Evolutionary conservation across 2,797 vertebrate genomes (phyloP).

Genomic region (Thaleichthys pacificus): DNA sequence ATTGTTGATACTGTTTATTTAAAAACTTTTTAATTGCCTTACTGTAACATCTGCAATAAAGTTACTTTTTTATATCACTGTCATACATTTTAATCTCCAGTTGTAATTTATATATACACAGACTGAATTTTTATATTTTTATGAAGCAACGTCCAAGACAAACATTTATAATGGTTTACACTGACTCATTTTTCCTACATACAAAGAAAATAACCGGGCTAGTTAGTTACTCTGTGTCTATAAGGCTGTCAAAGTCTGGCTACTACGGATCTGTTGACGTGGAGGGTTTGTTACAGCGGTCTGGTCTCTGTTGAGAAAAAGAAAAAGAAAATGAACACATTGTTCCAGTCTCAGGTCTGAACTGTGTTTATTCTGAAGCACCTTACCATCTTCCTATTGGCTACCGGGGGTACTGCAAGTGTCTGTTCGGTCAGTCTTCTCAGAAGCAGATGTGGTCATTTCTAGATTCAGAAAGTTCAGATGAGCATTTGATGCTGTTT

Average conservation of each 20-base stretch:
- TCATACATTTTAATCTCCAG: not conserved
- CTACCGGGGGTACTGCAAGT: conserved; percentile 27
- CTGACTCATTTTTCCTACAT: too few species aligned
- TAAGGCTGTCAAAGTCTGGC: conserved; percentile 20
- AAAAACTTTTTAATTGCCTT: not conserved
- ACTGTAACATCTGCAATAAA: not conserved
- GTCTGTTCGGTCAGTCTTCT: conserved; percentile 32
- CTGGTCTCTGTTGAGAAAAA: conserved; percentile 45
- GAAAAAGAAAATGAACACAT: conserved; percentile 13
- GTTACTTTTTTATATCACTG: not conserved
- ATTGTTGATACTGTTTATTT: not conserved
- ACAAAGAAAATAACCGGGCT: not conserved
- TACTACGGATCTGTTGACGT: conserved; percentile 27
- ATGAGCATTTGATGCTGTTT: conserved; percentile 22
- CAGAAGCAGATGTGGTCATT: conserved; percentile 22
- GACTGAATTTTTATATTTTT: not conserved
- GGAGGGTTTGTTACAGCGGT: conserved; percentile 16
- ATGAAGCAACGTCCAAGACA: not conserved
- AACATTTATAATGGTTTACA: too few species aligned
- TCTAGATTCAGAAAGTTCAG: conserved; percentile 22
- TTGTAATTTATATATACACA: not conserved
- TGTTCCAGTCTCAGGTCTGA: not conserved
- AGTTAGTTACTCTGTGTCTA: not conserved
- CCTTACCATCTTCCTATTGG: conserved; percentile 30
- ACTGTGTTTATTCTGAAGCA: not conserved